These are phyloP conservation scores for Catocala nupta DNA, from an alignment of 2,888 invertebrate species.

Conservation along the genomic window DNA sequence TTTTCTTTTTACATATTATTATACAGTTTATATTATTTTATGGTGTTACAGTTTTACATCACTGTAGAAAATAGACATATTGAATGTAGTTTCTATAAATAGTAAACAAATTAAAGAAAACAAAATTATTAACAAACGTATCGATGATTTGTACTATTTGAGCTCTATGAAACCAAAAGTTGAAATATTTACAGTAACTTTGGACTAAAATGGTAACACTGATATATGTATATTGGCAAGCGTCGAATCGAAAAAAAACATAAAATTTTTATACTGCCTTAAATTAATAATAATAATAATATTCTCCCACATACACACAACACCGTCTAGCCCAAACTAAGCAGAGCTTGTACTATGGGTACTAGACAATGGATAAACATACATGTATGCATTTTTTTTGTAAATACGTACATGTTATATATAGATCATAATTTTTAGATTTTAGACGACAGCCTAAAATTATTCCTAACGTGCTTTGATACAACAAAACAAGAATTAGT, in stretches of 20 bases:
- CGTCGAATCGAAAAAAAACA: not conserved
- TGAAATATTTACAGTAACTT: slow-evolving; percentile 30
- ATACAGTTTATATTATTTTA: not conserved
- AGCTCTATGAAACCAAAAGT: slow-evolving; percentile 40
- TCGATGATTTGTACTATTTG: slow-evolving; percentile 53
- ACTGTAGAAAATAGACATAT: slow-evolving; percentile 24
- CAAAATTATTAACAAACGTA: slow-evolving; percentile 37
- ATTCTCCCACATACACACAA: too few relatives aligned
- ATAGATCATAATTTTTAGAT: too few relatives aligned
- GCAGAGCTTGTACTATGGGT: too few relatives aligned
- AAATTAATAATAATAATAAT: not conserved
- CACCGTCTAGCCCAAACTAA: too few relatives aligned
- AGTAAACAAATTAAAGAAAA: slow-evolving; percentile 14
- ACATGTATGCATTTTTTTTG: too few relatives aligned
- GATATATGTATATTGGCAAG: not conserved
- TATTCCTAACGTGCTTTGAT: too few relatives aligned
- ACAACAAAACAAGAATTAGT: too few relatives aligned
- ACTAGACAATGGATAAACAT: too few relatives aligned
- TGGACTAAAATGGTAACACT: slow-evolving; percentile 17
- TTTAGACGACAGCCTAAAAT: too few relatives aligned
- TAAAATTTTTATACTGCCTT: not conserved
- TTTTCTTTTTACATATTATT: not conserved
- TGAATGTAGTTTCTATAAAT: slow-evolving; percentile 28
- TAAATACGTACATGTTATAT: too few relatives aligned
- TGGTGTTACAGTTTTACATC: slow-evolving; percentile 7